Percentiles rank a stretch among this genome's conserved stretches.
Conservation (phyloP, 2,888 invertebrate species). For the Chaitophorus viminalis region DNA sequence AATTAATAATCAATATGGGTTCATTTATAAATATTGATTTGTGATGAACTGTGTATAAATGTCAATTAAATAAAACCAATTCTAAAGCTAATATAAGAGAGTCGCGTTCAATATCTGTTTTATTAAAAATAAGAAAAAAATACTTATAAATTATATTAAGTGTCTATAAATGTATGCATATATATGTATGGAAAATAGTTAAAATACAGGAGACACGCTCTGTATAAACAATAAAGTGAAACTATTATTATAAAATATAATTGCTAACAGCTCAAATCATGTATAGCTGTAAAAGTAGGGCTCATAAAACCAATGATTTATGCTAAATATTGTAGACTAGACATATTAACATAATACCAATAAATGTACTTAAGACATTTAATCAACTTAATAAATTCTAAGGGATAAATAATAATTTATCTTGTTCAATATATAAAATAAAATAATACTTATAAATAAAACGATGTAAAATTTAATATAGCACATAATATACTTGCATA, state of each 20-base stretch:
- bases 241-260: slow-evolving; percentile 23
- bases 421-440: not conserved
- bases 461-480: not conserved
- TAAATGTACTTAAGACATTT: not conserved
- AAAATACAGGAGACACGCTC: not conserved
- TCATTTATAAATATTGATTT: not conserved
- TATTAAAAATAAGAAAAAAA: not conserved
- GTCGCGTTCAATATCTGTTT: not conserved
- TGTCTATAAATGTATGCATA: too few relatives aligned
- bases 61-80: not conserved
- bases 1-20: not conserved
- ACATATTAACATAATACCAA: not conserved
- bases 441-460: too few relatives aligned
- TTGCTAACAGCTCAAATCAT: not conserved
- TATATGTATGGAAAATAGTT: not conserved
- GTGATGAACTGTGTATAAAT: not conserved
- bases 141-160: not conserved
- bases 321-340: not conserved
- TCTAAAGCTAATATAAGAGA: not conserved
- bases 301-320: not conserved
- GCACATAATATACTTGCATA: not conserved
- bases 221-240: slow-evolving; percentile 18
- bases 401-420: not conserved
- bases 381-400: not conserved
- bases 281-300: not conserved